Evolutionary conservation across 2,888 invertebrate species (phyloP), one percentile per base, ranked within the genome.

Genomic region (Agrotis puta): DNA sequence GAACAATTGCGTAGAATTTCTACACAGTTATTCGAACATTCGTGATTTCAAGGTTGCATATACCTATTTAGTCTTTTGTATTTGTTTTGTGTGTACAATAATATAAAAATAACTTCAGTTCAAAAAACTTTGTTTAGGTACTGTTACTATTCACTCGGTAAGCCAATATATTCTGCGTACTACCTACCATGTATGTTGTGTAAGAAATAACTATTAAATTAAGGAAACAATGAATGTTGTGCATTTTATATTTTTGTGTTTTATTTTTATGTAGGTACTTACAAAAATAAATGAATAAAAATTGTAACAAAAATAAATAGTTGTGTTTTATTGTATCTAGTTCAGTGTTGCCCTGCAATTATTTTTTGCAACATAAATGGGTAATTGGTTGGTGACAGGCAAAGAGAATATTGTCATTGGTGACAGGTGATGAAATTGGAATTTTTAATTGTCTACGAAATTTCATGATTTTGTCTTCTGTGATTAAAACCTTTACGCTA

Each of bases 231-330:
- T 78, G 14, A 48, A 61, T 50, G 33, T 74, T 61, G 74, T 78
- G 45, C 43, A 48, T 56, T 74, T 78, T 78, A 18, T 70, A 71
- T n/a, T n/a, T n/a, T n/a, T n/a, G n/a, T 61, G 59, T 77, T 71
- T 72, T 78, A 71, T 50, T 71, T 53, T 57, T 73, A 20, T 51
- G 33, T 67, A 65, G 33, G 18, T 43, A 66, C 24, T 45, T 50
- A 74, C 18, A 71, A 78, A 71, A 74, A 45, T 33, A 39, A n/a
- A n/a, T 13, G n/a, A 20, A 20, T 33, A 62, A 57, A 22, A 14
- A 27, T 3, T 43, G 5, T 13, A 47, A 45, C 7, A 59, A 48
- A 4, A 39, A 22, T 3, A 18, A 39, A 39, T 27, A 27, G 27
- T 11, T 14, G 47, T 22, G 27, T 77, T 2, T 54, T 53, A 73